phyloP scores from a whole-genome alignment of 2,888 invertebrate species.

The Cinara cedri region DNA sequence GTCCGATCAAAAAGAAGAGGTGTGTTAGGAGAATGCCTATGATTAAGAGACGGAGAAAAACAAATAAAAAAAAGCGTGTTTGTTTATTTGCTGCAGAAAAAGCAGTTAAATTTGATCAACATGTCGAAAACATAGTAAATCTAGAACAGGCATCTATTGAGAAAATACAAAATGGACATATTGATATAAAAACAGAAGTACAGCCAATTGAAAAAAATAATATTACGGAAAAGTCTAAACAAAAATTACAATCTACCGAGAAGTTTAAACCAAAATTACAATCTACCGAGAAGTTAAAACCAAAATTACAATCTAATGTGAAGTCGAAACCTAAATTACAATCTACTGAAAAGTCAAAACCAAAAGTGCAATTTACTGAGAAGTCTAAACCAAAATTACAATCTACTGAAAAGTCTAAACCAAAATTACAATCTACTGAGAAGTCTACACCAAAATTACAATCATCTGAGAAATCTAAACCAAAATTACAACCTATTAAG shows the following conservation, averaged over 20 bases:
- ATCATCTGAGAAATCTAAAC: too few species aligned
- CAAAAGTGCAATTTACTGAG: too few species aligned
- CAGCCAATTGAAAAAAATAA: constrained; percentile 60
- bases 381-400: not conserved
- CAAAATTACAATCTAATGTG: not conserved
- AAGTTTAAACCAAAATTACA: too few species aligned
- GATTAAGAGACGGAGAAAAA: constrained; percentile 35
- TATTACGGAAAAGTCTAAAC: constrained; percentile 58
- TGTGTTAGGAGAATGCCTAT: constrained; percentile 42
- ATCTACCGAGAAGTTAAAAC: constrained; percentile 55
- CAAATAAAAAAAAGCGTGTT: constrained; percentile 38
- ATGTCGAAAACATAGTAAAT: constrained; percentile 27
- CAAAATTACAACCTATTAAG: constrained; percentile 58
- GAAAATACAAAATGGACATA: not conserved
- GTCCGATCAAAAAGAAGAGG: constrained; percentile 49
- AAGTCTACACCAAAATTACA: too few species aligned
- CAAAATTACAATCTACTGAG: not conserved
- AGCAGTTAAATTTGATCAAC: not conserved
- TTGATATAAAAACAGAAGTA: constrained; percentile 60
- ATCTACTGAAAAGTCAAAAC: too few species aligned
- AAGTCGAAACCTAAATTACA: not conserved
- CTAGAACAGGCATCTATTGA: not conserved
- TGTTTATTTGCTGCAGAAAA: constrained; percentile 9
- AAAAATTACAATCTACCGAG: not conserved
- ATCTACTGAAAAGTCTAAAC: constrained; percentile 53